These are phyloP conservation scores for Nerophis ophidion DNA, from an alignment of 2,113 vertebrate genomes.

Conservation along the genomic window DNA sequence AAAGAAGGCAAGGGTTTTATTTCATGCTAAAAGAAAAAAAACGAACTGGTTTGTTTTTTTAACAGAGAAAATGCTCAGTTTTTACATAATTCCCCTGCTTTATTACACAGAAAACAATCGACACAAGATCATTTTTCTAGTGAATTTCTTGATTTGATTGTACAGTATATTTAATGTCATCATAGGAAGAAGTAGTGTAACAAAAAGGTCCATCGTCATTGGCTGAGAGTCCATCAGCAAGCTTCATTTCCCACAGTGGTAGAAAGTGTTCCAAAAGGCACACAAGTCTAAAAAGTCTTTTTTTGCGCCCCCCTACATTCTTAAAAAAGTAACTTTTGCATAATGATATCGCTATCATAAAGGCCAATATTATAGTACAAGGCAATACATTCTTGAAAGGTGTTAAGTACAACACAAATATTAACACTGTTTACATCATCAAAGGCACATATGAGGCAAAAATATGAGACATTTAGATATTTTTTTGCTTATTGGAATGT, in stretches of 20 bases:
- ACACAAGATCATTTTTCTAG: conserved; percentile 31
- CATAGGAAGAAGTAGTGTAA: conserved; percentile 63
- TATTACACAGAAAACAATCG: conserved; percentile 54
- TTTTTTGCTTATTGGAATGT: conserved; percentile 39
- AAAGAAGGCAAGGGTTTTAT: conserved; percentile 67
- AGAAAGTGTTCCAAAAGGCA: conserved; percentile 43
- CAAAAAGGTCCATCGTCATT: conserved; percentile 24
- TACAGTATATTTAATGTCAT: conserved; percentile 40
- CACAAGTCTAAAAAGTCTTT: neutral
- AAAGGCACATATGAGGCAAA: conserved; percentile 66
- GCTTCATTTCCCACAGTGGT: conserved; percentile 40
- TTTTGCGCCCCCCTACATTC: conserved; percentile 17
- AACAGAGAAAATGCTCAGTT: conserved; percentile 39
- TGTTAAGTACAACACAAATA: conserved; percentile 35
- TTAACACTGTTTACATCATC: conserved; percentile 68
- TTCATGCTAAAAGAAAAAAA: conserved; percentile 62
- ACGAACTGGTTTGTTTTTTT: conserved; percentile 5
- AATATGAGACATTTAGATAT: conserved; percentile 22
- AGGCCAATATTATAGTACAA: conserved; percentile 51
- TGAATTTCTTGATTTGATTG: conserved; percentile 47
- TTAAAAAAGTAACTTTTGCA: conserved; percentile 28
- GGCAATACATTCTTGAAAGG: conserved; percentile 42
- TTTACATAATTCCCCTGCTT: conserved; percentile 43
- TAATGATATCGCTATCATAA: conserved; percentile 46
- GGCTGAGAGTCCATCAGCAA: conserved; percentile 25